phyloP scores from a whole-genome alignment of 2,888 invertebrate genomes.

The Drosophila neonasuta region DNA sequence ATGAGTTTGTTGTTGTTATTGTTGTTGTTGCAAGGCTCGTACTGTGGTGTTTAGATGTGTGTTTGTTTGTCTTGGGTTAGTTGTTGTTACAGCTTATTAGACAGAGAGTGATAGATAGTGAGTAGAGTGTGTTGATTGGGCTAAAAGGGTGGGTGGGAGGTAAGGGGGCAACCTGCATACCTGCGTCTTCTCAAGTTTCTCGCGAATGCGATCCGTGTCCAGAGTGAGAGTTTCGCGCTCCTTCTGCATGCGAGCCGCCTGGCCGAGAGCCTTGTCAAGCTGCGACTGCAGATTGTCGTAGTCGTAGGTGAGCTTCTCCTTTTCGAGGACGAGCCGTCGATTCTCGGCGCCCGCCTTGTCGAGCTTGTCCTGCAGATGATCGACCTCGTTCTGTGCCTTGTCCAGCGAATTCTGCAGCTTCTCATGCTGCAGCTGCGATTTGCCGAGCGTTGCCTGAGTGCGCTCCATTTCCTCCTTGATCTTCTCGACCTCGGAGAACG shows the following conservation, averaged over 20 bases:
- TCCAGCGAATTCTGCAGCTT: constrained; percentile 94
- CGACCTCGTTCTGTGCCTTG: constrained; percentile 94
- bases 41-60: constrained; percentile 18
- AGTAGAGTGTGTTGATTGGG: not conserved
- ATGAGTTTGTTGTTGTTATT: constrained; percentile 1
- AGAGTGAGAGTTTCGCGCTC: constrained; percentile 92
- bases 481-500: constrained; percentile 92
- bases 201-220: constrained; percentile 92
- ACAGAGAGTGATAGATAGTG: not conserved
- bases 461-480: constrained; percentile 93
- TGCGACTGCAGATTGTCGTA: constrained; percentile 95
- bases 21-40: constrained; percentile 35
- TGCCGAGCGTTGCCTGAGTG: constrained; percentile 93
- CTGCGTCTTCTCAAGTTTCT: constrained; percentile 95
- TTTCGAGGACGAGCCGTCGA: constrained; percentile 89
- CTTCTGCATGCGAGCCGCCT: constrained; percentile 93
- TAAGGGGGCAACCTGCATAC: constrained; percentile 82
- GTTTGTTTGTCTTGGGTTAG: constrained; percentile 15
- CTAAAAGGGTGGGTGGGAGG: constrained; percentile 14
- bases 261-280: constrained; percentile 94
- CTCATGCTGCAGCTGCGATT: constrained; percentile 95
- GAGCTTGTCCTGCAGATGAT: constrained; percentile 93
- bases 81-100: not conserved
- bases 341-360: constrained; percentile 92
- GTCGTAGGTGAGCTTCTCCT: constrained; percentile 94